A percentile compares a stretch with the other conserved stretches of the same genome.
Evolutionary conservation across 1,140 invertebrate species (phyloP).

Genomic region (Mamestra configurata): DNA sequence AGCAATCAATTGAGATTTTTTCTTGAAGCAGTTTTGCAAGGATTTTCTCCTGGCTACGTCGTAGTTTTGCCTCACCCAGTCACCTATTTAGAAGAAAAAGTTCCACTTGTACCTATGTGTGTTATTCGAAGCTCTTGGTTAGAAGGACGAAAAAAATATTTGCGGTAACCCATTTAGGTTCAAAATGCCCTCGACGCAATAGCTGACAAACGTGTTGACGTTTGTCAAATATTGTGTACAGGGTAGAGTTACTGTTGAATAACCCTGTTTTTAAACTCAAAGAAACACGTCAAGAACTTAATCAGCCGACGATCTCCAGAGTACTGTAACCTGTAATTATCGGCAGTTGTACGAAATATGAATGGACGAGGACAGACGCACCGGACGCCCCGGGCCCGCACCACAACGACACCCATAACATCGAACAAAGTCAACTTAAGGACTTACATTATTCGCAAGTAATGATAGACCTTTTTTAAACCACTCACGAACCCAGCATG

Average conservation of each 20-base stretch:
- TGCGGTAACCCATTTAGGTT: too few species aligned
- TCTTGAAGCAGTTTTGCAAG: background rate
- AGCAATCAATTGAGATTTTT: background rate
- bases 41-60: background rate
- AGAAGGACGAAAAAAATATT: too few species aligned
- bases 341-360: constrained; percentile 79
- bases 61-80: too few species aligned
- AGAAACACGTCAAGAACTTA: constrained; percentile 77
- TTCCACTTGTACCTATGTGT: too few species aligned
- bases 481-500: constrained; percentile 56
- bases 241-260: too few species aligned
- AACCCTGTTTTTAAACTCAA: background rate
- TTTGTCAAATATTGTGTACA: too few species aligned
- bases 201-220: too few species aligned
- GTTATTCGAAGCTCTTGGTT: too few species aligned
- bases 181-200: too few species aligned
- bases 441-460: constrained; percentile 49
- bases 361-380: constrained; percentile 72
- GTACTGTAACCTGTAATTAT: constrained; percentile 75
- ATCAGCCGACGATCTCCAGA: constrained; percentile 68
- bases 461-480: constrained; percentile 62
- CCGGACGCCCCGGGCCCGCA: constrained; percentile 54
- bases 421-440: constrained; percentile 40
- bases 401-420: constrained; percentile 14
- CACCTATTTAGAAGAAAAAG: too few species aligned